A percentile compares a stretch with the other conserved stretches of the same genome.
Conservation (phyloP, 2,113 vertebrate genomes). For the Kryptolebias marmoratus region DNA sequence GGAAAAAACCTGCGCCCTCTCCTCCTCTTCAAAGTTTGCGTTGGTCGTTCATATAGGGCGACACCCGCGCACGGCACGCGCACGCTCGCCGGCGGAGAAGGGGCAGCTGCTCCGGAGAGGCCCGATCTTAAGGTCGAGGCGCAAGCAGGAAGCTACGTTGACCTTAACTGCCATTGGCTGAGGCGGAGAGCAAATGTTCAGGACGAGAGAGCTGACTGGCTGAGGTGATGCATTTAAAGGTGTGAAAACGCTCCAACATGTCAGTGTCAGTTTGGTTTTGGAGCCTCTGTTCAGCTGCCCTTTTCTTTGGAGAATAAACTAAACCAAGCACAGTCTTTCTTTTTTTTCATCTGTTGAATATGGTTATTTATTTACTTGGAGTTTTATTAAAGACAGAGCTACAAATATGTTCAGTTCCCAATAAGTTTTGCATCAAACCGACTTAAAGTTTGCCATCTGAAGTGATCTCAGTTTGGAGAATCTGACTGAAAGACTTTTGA, state of each 20-base stretch:
- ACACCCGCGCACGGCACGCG: conserved; percentile 46
- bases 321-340: no score
- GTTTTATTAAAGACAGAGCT: no score
- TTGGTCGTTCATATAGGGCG: conserved; percentile 54
- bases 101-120: background rate
- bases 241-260: background rate
- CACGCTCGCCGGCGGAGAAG: conserved; percentile 28
- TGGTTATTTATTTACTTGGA: no score
- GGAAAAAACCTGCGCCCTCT: conserved; percentile 16
- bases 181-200: conserved; percentile 8
- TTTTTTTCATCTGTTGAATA: no score
- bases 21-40: conserved; percentile 47
- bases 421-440: no score
- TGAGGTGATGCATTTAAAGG: background rate
- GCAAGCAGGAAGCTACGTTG: conserved; percentile 55
- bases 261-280: no score
- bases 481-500: no score
- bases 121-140: conserved; percentile 55
- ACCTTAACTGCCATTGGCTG: conserved; percentile 76
- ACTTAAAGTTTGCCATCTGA: no score
- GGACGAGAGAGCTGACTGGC: background rate
- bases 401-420: no score
- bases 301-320: no score
- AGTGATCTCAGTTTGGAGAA: no score
- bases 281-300: no score